A percentile compares a stretch with the other conserved stretches of the same genome.
These are phyloP conservation scores for Cottoperca gobio DNA, from an alignment of 2,797 vertebrate genomes.

Conservation along the genomic window DNA sequence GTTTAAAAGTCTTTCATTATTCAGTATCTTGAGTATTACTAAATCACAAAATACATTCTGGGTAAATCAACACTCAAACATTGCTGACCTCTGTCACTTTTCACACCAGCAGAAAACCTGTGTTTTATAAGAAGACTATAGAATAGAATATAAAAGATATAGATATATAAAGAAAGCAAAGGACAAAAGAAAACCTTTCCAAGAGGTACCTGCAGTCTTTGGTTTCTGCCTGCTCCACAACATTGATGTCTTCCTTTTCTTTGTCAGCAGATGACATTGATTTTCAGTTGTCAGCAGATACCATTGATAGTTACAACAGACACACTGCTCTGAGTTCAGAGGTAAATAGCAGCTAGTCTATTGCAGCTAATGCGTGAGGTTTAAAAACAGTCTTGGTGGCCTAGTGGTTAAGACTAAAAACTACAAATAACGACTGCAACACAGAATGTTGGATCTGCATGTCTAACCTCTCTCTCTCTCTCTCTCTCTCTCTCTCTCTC, in stretches of 20 bases:
- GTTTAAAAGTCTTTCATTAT: background rate
- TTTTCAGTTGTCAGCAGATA: constrained; percentile 44
- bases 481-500: background rate
- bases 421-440: background rate
- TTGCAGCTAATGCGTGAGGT: background rate
- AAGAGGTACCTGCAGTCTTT: background rate
- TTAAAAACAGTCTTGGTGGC: background rate
- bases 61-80: background rate
- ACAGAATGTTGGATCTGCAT: background rate
- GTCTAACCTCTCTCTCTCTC: background rate
- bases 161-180: background rate
- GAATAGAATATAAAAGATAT: constrained; percentile 5
- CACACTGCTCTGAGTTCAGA: constrained; percentile 27
- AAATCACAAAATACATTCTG: constrained; percentile 3
- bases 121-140: no score
- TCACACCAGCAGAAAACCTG: background rate
- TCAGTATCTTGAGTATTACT: background rate
- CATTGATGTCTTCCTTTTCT: constrained; percentile 30
- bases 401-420: constrained; percentile 1
- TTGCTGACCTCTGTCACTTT: background rate
- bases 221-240: background rate
- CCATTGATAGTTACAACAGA: constrained; percentile 44
- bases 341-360: constrained; percentile 16
- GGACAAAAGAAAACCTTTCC: constrained; percentile 10
- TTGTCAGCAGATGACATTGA: constrained; percentile 36